Conservation (phyloP, 1,140 invertebrate genomes). For the Macrobrachium rosenbergii region DNA sequence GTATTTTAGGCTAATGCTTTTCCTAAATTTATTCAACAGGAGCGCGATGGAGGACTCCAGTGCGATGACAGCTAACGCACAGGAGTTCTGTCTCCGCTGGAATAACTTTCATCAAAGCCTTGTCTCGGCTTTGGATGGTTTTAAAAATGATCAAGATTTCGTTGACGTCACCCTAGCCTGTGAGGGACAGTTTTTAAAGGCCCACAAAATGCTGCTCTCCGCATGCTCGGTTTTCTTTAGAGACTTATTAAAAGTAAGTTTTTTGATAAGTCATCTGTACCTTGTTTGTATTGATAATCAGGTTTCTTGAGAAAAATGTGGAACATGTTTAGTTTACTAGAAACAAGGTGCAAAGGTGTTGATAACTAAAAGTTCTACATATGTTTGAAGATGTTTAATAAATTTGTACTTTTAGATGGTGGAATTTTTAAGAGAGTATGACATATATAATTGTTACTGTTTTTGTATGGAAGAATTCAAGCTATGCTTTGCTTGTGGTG, state of each 20-base stretch:
- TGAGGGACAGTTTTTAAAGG: conserved; percentile 84
- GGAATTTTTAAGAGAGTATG: too few relatives aligned
- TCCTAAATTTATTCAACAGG: conserved; percentile 15
- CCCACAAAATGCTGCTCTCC: conserved; percentile 87
- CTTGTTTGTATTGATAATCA: too few relatives aligned
- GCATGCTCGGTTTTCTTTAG: conserved; percentile 90
- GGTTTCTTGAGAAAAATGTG: too few relatives aligned
- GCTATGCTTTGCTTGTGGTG: too few relatives aligned
- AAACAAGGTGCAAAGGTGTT: too few relatives aligned
- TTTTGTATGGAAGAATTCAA: too few relatives aligned
- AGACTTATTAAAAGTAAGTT: conserved; percentile 84
- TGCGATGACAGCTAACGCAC: conserved; percentile 68
- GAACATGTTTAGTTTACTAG: too few relatives aligned
- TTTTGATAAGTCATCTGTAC: background rate
- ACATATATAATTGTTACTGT: too few relatives aligned
- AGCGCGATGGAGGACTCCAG: conserved; percentile 65
- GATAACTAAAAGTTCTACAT: too few relatives aligned
- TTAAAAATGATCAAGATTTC: conserved; percentile 81
- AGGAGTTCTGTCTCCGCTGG: conserved; percentile 73
- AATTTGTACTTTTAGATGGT: too few relatives aligned
- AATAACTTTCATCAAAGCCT: conserved; percentile 73
- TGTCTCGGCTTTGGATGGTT: conserved; percentile 72
- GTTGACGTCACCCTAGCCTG: conserved; percentile 89
- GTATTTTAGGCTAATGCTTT: too few relatives aligned
- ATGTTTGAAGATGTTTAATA: too few relatives aligned